Base-by-base conservation (phyloP, 64 coral and sea anemone genomes). In the Anthopleura sola region DNA sequence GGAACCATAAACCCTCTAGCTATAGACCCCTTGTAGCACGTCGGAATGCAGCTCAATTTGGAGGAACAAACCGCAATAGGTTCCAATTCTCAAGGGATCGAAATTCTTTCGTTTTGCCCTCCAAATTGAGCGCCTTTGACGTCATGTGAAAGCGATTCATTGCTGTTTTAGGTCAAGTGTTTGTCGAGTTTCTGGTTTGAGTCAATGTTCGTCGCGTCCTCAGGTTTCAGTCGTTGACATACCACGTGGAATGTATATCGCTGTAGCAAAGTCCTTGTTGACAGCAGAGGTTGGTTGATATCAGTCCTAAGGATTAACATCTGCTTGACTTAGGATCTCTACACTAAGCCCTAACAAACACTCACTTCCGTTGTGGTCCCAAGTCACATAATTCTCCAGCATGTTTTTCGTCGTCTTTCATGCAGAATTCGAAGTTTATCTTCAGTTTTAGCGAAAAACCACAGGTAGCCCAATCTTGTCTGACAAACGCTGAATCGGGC, bases 281-380 rank as follows among this genome's bases (percentile, higher is more conserved):
- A 71, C 29, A 71, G 66, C 66, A 71, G 11, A 71, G 66, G 31
- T 71, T 71, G 28, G 66, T 34, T 71, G 31, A 71, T 71, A 71
- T 8, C 14, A 71, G 29, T 2, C 66, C 29, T 71, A 32, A 32
- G 66, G 66, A 71, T 71, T 71, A 71, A 34, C 66, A 71, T 71
- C 66, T 71, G 66, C 66, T 71, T 71, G 66, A 36, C 29, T 14
- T 62, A n/a, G 26, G n/a, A n/a, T 7, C 26, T 8, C 7, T 68
- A 3, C 24, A 29, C 26, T 29, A 68, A 68, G 29, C 26, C 66
- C 28, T 28, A 32, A 32, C 29, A 71, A 71, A 14, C 66, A 71
- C 31, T 32, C 3, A 16, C 66, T 71, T 71, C 66, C 66, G 66
- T 71, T 71, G 11, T 32, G 31, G 14, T 36, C 16, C 13, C 26